phyloP scores from a whole-genome alignment of 2,888 invertebrate species.

The Heteromurus nitidus region DNA sequence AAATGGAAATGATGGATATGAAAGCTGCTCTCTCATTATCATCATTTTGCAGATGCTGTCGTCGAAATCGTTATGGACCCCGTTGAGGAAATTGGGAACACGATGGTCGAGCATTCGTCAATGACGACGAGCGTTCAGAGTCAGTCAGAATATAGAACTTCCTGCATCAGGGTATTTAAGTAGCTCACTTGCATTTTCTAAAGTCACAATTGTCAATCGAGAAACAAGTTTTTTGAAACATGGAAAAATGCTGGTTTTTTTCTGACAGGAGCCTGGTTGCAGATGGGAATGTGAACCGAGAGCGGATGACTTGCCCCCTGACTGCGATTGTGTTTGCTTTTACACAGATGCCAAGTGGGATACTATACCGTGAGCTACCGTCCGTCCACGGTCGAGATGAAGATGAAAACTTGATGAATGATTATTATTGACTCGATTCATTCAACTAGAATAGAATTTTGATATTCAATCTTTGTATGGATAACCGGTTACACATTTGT shows the following conservation, averaged over 20 bases:
- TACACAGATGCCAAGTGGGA: slow-evolving; percentile 73
- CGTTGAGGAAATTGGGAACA: slow-evolving; percentile 62
- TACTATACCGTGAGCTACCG: slow-evolving; percentile 68
- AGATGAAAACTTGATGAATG: not conserved
- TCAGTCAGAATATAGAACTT: slow-evolving; percentile 72
- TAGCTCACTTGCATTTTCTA: not conserved
- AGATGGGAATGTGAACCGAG: slow-evolving; percentile 73
- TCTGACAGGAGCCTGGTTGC: slow-evolving; percentile 72
- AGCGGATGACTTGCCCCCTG: slow-evolving; percentile 73
- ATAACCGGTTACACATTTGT: too few relatives aligned
- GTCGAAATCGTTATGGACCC: slow-evolving; percentile 73
- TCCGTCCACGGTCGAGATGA: too few relatives aligned
- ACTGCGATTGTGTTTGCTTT: slow-evolving; percentile 73
- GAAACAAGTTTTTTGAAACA: too few relatives aligned
- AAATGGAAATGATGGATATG: slow-evolving; percentile 12
- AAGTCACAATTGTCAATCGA: not conserved
- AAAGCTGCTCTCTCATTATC: not conserved
- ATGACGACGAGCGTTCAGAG: slow-evolving; percentile 72
- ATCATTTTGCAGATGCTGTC: slow-evolving; percentile 66
- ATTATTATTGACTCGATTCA: too few relatives aligned
- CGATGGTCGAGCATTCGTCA: slow-evolving; percentile 72
- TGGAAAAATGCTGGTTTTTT: too few relatives aligned
- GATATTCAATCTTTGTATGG: too few relatives aligned
- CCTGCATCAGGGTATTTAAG: slow-evolving; percentile 72
- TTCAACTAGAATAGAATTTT: too few relatives aligned